Evolutionary conservation across 2,888 invertebrate species (phyloP).

Genomic region (Linyphia triangularis): DNA sequence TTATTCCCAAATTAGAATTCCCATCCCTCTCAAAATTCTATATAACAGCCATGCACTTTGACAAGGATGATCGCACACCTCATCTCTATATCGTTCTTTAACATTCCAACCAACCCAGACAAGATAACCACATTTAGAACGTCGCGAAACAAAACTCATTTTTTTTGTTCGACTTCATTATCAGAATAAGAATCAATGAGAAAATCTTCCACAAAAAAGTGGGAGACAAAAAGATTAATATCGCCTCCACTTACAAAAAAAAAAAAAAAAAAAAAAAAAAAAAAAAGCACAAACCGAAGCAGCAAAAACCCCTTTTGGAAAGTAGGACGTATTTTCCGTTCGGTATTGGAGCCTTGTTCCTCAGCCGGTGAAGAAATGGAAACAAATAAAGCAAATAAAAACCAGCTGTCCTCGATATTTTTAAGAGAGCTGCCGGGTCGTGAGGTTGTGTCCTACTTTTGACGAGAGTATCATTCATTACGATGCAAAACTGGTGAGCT

Average conservation of each 20-base stretch:
- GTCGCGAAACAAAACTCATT: neutral
- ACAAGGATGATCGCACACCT: neutral
- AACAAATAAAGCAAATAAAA: conserved; percentile 60
- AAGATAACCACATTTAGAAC: conserved; percentile 8
- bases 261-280: conserved; percentile 18
- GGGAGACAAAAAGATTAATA: conserved; percentile 5
- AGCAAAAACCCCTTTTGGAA: conserved; percentile 34
- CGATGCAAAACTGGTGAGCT: conserved; percentile 31
- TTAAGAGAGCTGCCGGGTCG: conserved; percentile 61
- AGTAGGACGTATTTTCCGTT: conserved; percentile 63
- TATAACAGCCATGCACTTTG: no score
- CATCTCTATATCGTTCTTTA: conserved; percentile 17
- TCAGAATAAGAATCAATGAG: conserved; percentile 37
- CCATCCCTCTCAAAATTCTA: conserved; percentile 19
- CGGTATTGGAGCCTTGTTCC: conserved; percentile 15
- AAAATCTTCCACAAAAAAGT: conserved; percentile 8
- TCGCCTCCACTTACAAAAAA: conserved; percentile 5
- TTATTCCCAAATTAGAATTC: conserved; percentile 43
- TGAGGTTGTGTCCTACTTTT: conserved; percentile 69
- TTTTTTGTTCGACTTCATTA: conserved; percentile 46
- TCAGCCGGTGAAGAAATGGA: conserved; percentile 41
- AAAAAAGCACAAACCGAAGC: conserved; percentile 27
- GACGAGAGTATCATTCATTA: conserved; percentile 19
- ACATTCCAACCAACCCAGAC: conserved; percentile 1
- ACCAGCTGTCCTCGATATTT: conserved; percentile 71